Conservation (phyloP, 2,113 vertebrate species). For the Pomatostomus ruficeps region DNA sequence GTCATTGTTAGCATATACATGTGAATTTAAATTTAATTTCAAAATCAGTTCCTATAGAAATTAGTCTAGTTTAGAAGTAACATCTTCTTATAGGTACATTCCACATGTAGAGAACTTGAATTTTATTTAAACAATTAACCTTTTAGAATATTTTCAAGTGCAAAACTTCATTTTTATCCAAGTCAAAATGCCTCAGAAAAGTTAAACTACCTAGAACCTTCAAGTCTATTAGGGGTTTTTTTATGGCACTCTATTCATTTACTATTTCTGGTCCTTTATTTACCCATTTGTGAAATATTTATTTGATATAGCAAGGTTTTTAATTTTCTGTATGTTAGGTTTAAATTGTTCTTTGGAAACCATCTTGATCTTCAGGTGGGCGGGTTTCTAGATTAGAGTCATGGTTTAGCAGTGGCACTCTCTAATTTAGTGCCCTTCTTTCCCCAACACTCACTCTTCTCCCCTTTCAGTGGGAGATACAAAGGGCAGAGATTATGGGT, state of each 20-base stretch:
- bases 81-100: not conserved
- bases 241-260: not conserved
- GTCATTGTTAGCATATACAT: not conserved
- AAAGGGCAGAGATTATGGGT: not conserved
- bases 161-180: not conserved
- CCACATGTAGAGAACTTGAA: not conserved
- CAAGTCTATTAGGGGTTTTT: not conserved
- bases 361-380: not conserved
- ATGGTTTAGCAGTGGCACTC: not conserved
- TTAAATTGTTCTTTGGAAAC: not conserved
- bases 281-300: not conserved
- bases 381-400: not conserved
- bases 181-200: not conserved
- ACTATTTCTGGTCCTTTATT: not conserved
- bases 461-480: not conserved
- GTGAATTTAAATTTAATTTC: not conserved
- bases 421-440: not conserved
- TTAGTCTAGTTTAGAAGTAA: not conserved
- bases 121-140: not conserved
- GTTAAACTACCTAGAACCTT: not conserved
- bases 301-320: not conserved
- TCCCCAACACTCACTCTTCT: fast-evolving
- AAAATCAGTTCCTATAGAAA: not conserved
- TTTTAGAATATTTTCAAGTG: not conserved
- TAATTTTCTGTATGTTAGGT: not conserved